Base-by-base conservation (phyloP, 2,113 vertebrate species). In the Microcebus lehilahytsara region DNA sequence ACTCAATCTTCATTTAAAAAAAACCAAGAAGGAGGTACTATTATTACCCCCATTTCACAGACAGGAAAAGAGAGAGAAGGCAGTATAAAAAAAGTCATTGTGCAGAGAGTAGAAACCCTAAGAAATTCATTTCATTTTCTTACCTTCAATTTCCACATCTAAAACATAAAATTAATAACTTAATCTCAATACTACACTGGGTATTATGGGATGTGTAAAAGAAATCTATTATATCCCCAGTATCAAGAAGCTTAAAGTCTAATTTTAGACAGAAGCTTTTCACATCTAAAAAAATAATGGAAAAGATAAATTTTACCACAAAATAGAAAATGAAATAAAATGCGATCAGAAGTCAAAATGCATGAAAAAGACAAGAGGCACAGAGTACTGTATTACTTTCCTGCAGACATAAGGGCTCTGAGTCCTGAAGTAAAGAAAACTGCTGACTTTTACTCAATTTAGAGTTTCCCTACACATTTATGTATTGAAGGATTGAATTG, bases 241-340 rank as follows among this genome's bases (percentile, higher is more conserved):
- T 85, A 75, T 56, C 67, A 81, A 86, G 78, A 88, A 72, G 30
- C 16, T 95, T 91, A 74, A 5, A 78, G 22, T 67, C 40, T 92
- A 56, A 81, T 60, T 96, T 96, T 89, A 95, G 30, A 86, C 32
- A 83, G 32, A 90, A 74, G 4, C 5, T 58, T 93, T 94, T 34
- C 69, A 64, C 56, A 67, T 69, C 25, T n/a, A 12, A 66, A 85
- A 77, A 56, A 72, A 17, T 88, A 51, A 53, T 13, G 62, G 17
- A 53, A 90, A 51, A 23, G 27, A 84, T 37, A 90, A 88, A 92
- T 85, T 95, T 77, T 23, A 94, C 12, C 27, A 66, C 25, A 90
- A 79, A 67, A 78, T 80, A 89, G n/a, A 85, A 91, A 83, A 58
- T 53, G 46, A 92, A 84, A 40, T 46, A 90, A 94, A 81, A 92